These are phyloP conservation scores for Cheilosia vernalis DNA, from an alignment of 2,888 invertebrate species.

Conservation along the genomic window DNA sequence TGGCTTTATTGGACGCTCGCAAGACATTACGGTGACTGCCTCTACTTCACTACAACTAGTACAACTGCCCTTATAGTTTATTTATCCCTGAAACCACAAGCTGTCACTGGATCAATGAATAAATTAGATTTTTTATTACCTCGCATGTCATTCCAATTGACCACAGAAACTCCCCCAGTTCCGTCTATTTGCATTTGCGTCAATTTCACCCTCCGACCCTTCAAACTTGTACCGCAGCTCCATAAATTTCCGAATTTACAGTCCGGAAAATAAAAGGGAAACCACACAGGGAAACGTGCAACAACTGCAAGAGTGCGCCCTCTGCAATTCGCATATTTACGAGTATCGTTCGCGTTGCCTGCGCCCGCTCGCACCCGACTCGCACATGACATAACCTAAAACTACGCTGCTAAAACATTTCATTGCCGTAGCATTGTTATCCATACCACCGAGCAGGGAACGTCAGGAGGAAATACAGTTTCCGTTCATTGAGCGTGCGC, in stretches of 20 bases:
- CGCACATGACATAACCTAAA: constrained; percentile 8
- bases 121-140: constrained; percentile 13
- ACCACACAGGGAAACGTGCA: not conserved
- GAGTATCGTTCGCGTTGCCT: not conserved
- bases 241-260: constrained; percentile 64
- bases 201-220: constrained; percentile 14
- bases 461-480: constrained; percentile 54
- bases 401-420: not conserved
- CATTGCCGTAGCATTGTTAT: constrained; percentile 34
- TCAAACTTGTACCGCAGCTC: constrained; percentile 12
- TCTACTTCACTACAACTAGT: not conserved
- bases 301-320: constrained; percentile 21
- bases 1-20: too few species aligned
- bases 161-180: constrained; percentile 13
- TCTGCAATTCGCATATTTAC: constrained; percentile 45
- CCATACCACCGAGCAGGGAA: constrained; percentile 15
- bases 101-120: constrained; percentile 6
- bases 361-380: constrained; percentile 32
- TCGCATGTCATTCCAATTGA: not conserved
- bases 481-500: constrained; percentile 23
- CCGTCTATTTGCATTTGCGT: not conserved
- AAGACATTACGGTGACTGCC: too few species aligned
- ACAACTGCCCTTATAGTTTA: not conserved
- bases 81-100: not conserved
- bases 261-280: constrained; percentile 17